Evolutionary conservation across 2,888 invertebrate genomes (phyloP).

Genomic region (Aromia moschata): DNA sequence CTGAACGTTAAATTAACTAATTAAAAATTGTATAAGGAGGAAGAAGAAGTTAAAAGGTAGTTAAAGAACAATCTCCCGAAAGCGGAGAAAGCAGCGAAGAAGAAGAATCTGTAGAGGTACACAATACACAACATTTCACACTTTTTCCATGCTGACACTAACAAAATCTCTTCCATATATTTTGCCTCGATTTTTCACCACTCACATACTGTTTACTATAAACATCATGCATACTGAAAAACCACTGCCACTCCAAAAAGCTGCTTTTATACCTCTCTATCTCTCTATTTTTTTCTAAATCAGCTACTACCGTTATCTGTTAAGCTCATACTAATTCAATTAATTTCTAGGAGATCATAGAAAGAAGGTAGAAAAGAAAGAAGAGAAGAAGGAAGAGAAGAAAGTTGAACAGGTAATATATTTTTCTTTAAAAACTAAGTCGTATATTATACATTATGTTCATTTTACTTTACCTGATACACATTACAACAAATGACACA

Average conservation of each 20-base stretch:
- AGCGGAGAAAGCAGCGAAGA: slow-evolving; percentile 46
- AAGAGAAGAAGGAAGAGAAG: slow-evolving; percentile 55
- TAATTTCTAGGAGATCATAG: slow-evolving; percentile 39
- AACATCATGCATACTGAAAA: neutral
- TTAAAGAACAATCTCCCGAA: slow-evolving; percentile 33
- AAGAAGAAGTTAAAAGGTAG: slow-evolving; percentile 63
- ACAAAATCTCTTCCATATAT: slow-evolving; percentile 5
- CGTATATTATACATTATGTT: neutral
- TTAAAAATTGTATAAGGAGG: slow-evolving; percentile 50
- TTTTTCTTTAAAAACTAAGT: neutral
- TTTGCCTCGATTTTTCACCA: neutral
- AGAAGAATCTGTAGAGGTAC: slow-evolving; percentile 57
- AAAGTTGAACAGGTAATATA: slow-evolving; percentile 44
- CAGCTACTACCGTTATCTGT: neutral
- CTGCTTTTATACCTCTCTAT: slow-evolving; percentile 16
- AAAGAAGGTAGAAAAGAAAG: slow-evolving; percentile 50
- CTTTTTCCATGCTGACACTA: neutral
- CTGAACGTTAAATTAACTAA: slow-evolving; percentile 1
- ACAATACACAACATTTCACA: slow-evolving; percentile 30
- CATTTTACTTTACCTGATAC: neutral
- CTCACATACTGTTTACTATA: neutral
- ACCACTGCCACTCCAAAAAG: neutral
- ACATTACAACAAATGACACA: neutral
- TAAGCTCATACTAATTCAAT: neutral
- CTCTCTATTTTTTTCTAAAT: neutral